Evolutionary conservation across 1,140 invertebrate genomes (phyloP), one percentile per base, ranked within the genome.

Genomic region (Neuroterus valhalla): DNA sequence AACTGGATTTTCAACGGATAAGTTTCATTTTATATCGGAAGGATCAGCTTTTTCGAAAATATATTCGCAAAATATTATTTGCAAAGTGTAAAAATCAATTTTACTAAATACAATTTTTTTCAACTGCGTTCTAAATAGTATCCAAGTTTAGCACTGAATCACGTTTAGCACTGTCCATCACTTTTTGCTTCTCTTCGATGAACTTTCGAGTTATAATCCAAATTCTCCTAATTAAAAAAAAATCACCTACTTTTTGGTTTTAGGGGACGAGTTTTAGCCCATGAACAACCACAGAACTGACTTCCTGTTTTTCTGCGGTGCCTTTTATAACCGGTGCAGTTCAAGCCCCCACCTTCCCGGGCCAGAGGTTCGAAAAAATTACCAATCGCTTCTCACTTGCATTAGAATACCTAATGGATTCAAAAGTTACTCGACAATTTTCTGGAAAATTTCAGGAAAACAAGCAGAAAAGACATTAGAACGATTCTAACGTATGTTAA

Each of bases 251-350:
- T 86, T 83, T 88, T 72, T 52, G 69, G 68, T 62, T 71, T 66
- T 48, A 77, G 19, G 75, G 15, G 72, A 80, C 75, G 73, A 82
- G 74, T 81, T 82, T 52, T 75, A 83, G 76, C 74, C 79, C 83
- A 83, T 78, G 80, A 82, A 86, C 80, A 70, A 88, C 82, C 84
- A 87, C 83, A 81, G 82, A 86, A 90, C 89, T 89, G 82, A 19
- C 74, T 72, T 55, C 31, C 71, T 15, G 15, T 6, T 42, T 15
- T 38, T 5, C n/a, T 55, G 71, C 69, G 70, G 70, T 66, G 75
- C 75, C 84, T 85, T 88, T 89, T 89, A 90, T 90, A 89, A 86
- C 78, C 77, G 68, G 31, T 45, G 48, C 45, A 19, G 50, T 72
- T 68, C 45, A 68, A 55, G n/a, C 43, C 74, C 80, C 81, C 82